Percentiles rank a stretch among this genome's conserved stretches.
Conservation (phyloP, 2,113 vertebrate genomes). For the Porphyrio hochstetteri region DNA sequence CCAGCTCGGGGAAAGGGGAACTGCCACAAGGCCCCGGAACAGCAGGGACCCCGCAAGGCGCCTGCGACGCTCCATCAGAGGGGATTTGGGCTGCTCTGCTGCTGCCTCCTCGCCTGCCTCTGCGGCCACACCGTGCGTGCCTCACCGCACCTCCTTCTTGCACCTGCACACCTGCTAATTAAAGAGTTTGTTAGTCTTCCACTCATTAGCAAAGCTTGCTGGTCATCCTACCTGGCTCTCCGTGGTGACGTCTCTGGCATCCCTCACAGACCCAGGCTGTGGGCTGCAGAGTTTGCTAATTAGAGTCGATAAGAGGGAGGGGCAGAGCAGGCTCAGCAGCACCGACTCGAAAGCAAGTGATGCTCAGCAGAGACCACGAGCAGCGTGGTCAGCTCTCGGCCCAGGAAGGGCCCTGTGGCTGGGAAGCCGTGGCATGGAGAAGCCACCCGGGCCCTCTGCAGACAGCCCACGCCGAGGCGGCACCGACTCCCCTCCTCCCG, state of each 20-base stretch:
- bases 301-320: neutral
- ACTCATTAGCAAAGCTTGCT: neutral
- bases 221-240: neutral
- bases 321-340: neutral
- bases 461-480: neutral
- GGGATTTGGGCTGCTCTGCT: neutral
- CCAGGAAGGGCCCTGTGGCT: neutral
- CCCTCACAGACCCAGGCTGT: neutral
- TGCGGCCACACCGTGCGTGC: neutral
- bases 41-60: too few relatives aligned
- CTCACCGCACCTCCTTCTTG: neutral
- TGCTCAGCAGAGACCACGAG: neutral
- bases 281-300: neutral
- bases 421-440: neutral
- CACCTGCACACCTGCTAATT: neutral
- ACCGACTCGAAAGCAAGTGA: neutral
- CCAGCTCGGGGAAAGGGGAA: neutral
- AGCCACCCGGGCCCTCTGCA: neutral
- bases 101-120: neutral
- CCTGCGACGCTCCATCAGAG: neutral
- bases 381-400: neutral
- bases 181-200: neutral
- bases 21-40: too few relatives aligned
- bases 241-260: slow-evolving; percentile 6
- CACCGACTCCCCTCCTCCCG: neutral